Conservation (phyloP, 2,888 invertebrate species). For the Empis stercorea region DNA sequence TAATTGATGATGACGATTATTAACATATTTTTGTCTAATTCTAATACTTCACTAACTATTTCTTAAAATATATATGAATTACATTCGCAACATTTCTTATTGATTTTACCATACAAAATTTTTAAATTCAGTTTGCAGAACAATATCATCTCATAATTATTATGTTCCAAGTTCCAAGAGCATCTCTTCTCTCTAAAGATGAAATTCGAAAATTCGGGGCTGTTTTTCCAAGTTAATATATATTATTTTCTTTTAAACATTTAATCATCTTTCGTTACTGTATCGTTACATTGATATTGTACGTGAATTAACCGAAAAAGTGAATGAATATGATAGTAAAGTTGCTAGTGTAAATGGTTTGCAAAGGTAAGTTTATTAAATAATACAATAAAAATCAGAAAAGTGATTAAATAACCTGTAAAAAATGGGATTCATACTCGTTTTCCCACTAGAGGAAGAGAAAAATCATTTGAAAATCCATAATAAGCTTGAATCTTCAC, state of each 20-base stretch:
- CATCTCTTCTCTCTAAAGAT: conserved; percentile 56
- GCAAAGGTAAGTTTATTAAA: conserved; percentile 45
- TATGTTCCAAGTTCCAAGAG: conserved; percentile 40
- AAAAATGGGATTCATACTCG: conserved; percentile 83
- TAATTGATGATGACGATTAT: no score
- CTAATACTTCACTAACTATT: no score
- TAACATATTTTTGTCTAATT: no score
- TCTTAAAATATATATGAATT: no score
- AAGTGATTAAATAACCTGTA: no score
- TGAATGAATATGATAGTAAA: conserved; percentile 60
- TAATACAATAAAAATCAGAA: conserved; percentile 26
- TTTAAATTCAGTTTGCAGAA: no score
- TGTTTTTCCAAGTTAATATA: conserved; percentile 52
- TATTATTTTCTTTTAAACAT: background rate
- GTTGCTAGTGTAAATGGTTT: conserved; percentile 70
- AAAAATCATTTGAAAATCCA: no score
- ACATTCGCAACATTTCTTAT: no score
- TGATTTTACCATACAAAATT: no score
- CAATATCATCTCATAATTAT: conserved; percentile 32
- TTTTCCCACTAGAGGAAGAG: conserved; percentile 84
- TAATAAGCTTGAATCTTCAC: no score
- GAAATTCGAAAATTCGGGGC: conserved; percentile 81
- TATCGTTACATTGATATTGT: no score
- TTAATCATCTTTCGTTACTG: conserved; percentile 3
- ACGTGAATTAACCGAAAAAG: conserved; percentile 65